Percentiles rank a stretch among this genome's conserved stretches.
Evolutionary conservation across 1,140 invertebrate species (phyloP).

Genomic region (Physella acuta): DNA sequence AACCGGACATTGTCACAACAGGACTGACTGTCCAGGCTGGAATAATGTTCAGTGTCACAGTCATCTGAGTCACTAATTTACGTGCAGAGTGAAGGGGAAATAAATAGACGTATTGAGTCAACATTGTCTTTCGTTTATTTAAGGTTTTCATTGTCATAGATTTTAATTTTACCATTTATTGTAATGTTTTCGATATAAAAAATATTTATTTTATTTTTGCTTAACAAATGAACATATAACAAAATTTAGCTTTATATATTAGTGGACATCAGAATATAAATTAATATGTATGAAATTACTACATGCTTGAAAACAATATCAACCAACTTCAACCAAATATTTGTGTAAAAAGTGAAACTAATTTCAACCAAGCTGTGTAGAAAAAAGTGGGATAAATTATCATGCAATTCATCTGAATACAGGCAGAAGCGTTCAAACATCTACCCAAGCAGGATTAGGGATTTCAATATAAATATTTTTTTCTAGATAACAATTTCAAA

Average conservation of each 20-base stretch:
- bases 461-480: too few species aligned
- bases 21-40: constrained; percentile 4
- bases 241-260: background rate
- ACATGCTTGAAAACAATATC: too few species aligned
- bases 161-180: background rate
- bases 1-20: background rate
- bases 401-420: too few species aligned
- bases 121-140: background rate
- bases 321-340: too few species aligned
- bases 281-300: too few species aligned
- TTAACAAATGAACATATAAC: background rate
- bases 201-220: background rate
- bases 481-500: too few species aligned
- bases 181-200: background rate
- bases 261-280: too few species aligned
- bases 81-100: background rate
- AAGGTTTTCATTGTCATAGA: background rate
- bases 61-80: constrained; percentile 12
- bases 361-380: too few species aligned
- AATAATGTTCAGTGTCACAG: background rate
- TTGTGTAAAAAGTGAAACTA: too few species aligned
- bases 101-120: background rate
- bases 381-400: too few species aligned
- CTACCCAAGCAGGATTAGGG: too few species aligned
- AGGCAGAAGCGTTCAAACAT: too few species aligned